Conservation (phyloP, 2,797 vertebrate genomes). For the Sebastes cheni region DNA sequence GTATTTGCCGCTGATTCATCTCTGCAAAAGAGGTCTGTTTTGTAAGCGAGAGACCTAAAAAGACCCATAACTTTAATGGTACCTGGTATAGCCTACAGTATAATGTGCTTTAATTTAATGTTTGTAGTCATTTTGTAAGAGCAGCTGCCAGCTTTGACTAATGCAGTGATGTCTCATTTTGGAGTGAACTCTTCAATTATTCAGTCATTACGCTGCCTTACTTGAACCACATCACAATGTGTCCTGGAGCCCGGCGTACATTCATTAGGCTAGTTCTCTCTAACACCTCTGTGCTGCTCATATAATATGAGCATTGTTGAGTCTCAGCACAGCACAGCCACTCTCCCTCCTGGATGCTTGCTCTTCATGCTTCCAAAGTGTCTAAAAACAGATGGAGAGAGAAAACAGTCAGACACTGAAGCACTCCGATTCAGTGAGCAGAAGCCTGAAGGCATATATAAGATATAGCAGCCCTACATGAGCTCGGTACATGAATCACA, state of each 20-base stretch:
- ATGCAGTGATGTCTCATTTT: slow-evolving; percentile 51
- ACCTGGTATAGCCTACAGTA: background rate
- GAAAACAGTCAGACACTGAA: slow-evolving; percentile 45
- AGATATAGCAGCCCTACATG: slow-evolving; percentile 52
- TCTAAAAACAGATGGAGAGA: slow-evolving; percentile 73
- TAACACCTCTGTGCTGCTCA: slow-evolving; percentile 46
- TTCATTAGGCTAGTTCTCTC: slow-evolving; percentile 57
- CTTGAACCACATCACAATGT: slow-evolving; percentile 32
- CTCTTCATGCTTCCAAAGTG: slow-evolving; percentile 80
- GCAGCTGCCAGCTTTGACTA: slow-evolving; percentile 33
- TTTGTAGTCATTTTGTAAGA: slow-evolving; percentile 18
- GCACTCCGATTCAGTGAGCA: slow-evolving; percentile 39
- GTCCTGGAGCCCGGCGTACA: slow-evolving; percentile 11
- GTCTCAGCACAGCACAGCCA: slow-evolving; percentile 63
- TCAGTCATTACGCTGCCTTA: slow-evolving; percentile 42
- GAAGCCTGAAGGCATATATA: slow-evolving; percentile 51
- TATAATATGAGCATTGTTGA: slow-evolving; percentile 36
- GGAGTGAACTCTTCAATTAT: slow-evolving; percentile 55
- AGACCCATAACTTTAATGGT: slow-evolving; percentile 1
- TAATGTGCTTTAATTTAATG: slow-evolving; percentile 40
- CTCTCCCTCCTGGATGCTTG: slow-evolving; percentile 76
- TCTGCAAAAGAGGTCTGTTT: slow-evolving; percentile 1
- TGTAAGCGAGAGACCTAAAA: slow-evolving; percentile 3
- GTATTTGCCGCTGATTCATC: background rate
- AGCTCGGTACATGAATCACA: slow-evolving; percentile 67